A percentile compares a stretch with the other conserved stretches of the same genome.
Evolutionary conservation across 2,888 invertebrate genomes (phyloP).

Genomic region (Campoletis raptor): DNA sequence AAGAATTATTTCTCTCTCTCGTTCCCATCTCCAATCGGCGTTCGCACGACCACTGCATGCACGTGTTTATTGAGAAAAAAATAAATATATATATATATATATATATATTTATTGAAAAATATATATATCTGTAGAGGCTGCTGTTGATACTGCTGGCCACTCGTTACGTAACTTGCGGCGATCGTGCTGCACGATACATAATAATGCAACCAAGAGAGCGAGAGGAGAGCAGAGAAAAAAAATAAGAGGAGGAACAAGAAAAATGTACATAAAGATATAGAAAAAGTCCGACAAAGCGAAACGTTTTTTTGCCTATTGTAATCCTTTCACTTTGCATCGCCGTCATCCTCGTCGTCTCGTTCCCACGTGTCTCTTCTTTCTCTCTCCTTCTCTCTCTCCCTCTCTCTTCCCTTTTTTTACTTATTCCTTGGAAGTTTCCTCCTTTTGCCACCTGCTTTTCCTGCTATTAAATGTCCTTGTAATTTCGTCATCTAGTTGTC

Average conservation of each 20-base stretch:
- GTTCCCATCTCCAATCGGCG: constrained; percentile 57
- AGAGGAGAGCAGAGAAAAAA: constrained; percentile 13
- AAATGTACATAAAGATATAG: constrained; percentile 66
- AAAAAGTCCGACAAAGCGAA: constrained; percentile 70
- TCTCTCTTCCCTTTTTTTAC: constrained; percentile 6
- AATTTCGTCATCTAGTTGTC: constrained; percentile 40
- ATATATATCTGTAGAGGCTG: constrained; percentile 23
- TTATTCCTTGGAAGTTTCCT: constrained; percentile 57
- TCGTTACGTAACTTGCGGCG: constrained; percentile 70
- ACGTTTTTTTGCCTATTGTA: constrained; percentile 69
- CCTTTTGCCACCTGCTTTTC: constrained; percentile 51
- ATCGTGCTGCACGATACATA: constrained; percentile 74
- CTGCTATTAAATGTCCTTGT: constrained; percentile 64
- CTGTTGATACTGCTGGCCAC: constrained; percentile 67
- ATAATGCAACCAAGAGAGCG: constrained; percentile 62
- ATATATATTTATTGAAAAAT: constrained; percentile 2
- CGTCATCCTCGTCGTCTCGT: constrained; percentile 67
- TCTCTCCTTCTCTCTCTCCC: constrained; percentile 16
- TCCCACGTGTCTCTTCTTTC: constrained; percentile 67
- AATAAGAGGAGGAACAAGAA: constrained; percentile 55
- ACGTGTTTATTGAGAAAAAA: constrained; percentile 18
- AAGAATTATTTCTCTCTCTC: constrained; percentile 30
- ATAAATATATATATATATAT: constrained; percentile 12
- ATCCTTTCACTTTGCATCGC: constrained; percentile 73
- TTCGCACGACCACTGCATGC: background rate